Evolutionary conservation across 2,113 vertebrate genomes (phyloP), one percentile per base, ranked within the genome.

Genomic region (Pardalotus punctatus): DNA sequence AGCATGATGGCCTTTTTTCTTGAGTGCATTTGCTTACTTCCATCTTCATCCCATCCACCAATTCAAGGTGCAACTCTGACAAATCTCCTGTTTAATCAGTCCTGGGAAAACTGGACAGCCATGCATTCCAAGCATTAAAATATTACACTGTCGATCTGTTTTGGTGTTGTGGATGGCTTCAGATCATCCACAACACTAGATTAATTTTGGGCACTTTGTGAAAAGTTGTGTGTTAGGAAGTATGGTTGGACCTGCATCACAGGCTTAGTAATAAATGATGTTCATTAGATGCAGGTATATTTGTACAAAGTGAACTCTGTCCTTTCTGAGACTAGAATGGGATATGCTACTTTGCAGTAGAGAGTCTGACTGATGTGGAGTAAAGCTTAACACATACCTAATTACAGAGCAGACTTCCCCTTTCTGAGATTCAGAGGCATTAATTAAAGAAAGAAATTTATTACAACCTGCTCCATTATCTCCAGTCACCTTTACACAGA

Each of bases 391-490:
- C 47, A 53, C 66, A 62, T 56, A 81, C 24, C 80, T 95, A 95
- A 96, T 97, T 95, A 94, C 28, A 74, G 71, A 93, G 60, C 76
- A 97, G 82, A 71, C 72, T 92, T 95, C 85, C 45, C 47, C 72
- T 83, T 93, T 94, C 93, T 78, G 82, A 73, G 64, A 74, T 73
- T 88, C 47, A 6, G 82, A 92, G 85, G 29, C 88, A 85, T 96
- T 97, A 94, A 97, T 96, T 97, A 96, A 92, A 93, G 86, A 88
- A 90, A 88, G 71, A 86, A 96, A 96, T 95, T 95, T 96, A 94
- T 96, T 97, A 84, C 80, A 93, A 94, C 51, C 90, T 71, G 85
- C 87, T 97, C 67, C 88, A 96, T 97, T 96, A 96, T 97, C 88
- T 96, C 90, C 79, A 96, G 90, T 96, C 94, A 97, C 93, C 92